Percentiles rank a stretch among this genome's conserved stretches.
Evolutionary conservation across 2,113 vertebrate species (phyloP).

Genomic region (Pteruthius melanotis): DNA sequence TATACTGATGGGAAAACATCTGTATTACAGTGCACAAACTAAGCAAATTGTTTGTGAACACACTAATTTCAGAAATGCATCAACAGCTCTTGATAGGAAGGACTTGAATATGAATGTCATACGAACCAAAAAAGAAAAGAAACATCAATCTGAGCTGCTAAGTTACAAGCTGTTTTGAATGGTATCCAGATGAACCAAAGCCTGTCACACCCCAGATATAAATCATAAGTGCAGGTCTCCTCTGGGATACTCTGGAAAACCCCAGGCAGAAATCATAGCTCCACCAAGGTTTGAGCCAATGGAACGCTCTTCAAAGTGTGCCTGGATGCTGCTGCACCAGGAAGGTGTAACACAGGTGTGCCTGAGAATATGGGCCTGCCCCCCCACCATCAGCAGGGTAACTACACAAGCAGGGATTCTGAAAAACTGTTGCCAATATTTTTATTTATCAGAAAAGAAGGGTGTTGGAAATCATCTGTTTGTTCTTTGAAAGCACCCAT

Average conservation of each 20-base stretch:
- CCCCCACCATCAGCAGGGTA: not conserved
- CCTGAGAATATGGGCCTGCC: not conserved
- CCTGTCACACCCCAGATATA: not conserved
- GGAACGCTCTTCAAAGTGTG: rapidly evolving
- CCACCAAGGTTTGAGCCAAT: not conserved
- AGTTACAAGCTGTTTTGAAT: not conserved
- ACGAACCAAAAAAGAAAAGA: not conserved
- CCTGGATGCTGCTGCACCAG: rapidly evolving
- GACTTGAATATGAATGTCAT: not conserved
- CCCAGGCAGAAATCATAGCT: not conserved
- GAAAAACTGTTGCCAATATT: not conserved
- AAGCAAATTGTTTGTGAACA: not conserved
- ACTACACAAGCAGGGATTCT: not conserved
- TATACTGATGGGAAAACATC: not conserved
- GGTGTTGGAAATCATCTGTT: not conserved
- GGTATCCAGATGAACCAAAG: not conserved
- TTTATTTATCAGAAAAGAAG: not conserved
- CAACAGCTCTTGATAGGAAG: not conserved
- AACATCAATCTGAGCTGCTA: not conserved
- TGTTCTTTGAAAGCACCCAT: not conserved
- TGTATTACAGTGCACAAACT: not conserved
- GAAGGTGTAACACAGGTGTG: not conserved
- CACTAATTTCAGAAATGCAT: not conserved
- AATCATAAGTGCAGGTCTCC: not conserved
- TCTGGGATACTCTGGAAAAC: not conserved